Base-by-base conservation (phyloP, 2,113 vertebrate species). In the Campylomormyrus tamandua region DNA sequence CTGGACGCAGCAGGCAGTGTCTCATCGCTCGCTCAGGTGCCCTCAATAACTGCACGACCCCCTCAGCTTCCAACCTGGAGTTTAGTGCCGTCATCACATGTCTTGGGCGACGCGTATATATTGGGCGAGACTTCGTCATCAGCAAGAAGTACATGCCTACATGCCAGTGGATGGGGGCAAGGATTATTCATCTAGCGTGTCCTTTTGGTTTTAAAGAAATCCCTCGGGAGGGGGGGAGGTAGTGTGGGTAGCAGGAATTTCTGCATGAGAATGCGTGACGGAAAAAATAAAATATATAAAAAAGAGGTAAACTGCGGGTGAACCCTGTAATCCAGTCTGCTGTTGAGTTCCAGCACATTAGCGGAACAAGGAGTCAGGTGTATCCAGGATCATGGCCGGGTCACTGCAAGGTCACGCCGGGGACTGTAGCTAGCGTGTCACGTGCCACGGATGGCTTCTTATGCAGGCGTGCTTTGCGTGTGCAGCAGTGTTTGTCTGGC, bases 21-120 rank as follows among this genome's bases (percentile, higher is more conserved):
- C 87, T 56, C 46, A 9, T 77, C 87, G 39, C 80, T 89, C 45
- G 66, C 74, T 49, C 58, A 87, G 48, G 58, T 83, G 74, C 90
- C 91, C 90, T 87, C 56, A 92, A 27, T 85, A 85, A 66, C 45
- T 70, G 27, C 17, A 85, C 90, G 89, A 42, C 35, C 70, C 56
- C 74, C 74, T 39, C 70, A 35, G 70, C 13, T 39, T 6, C 31
- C 27, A 39, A 77, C 11, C 70, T 87, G 88, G n/a, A 92, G 93
- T 95, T 93, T 93, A 93, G 8, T 66, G 24, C 58, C 8, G 87
- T 91, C 91, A 2, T 93, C 91, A 88, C 62, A 27, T 91, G 87
- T 91, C 93, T 91, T n/a, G 91, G 62, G 50, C 85, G 50, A 35
- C 35, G 66, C 56, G 70, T 86, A 89, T 89, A 91, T 92, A 90